phyloP scores from a whole-genome alignment of 2,888 invertebrate genomes.

The Rhimphoctona megacephalus region DNA sequence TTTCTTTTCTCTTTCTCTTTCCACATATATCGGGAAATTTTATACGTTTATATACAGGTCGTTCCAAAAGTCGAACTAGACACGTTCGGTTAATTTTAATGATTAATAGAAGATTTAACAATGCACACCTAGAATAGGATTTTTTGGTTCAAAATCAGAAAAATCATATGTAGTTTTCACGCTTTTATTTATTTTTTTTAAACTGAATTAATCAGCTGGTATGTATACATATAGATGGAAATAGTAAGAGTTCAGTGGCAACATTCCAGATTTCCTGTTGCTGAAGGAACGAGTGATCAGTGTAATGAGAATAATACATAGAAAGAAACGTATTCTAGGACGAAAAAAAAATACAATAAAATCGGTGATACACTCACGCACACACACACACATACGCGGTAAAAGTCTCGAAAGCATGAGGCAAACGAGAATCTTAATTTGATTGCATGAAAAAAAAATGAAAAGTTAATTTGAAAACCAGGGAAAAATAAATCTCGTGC shows the following conservation, averaged over 20 bases:
- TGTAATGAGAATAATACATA: neutral
- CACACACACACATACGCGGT: neutral
- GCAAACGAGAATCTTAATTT: slow-evolving; percentile 7
- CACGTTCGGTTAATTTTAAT: neutral
- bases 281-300: slow-evolving; percentile 1
- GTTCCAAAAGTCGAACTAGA: neutral
- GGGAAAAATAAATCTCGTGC: neutral
- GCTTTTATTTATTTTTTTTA: slow-evolving; percentile 25
- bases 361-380: slow-evolving; percentile 2
- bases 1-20: neutral
- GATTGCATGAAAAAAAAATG: neutral
- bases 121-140: neutral
- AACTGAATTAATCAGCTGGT: neutral
- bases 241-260: neutral
- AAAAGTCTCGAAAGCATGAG: neutral
- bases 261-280: neutral
- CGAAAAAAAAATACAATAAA: slow-evolving; percentile 7
- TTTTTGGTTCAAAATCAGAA: neutral
- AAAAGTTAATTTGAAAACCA: neutral
- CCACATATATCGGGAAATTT: slow-evolving; percentile 11
- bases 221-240: slow-evolving; percentile 9
- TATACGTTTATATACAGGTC: slow-evolving; percentile 1
- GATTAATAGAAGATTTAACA: neutral
- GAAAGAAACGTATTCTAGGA: slow-evolving; percentile 6
- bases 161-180: slow-evolving; percentile 3